Base-by-base conservation (phyloP, 2,113 vertebrate genomes). In the Calidris pygmaea region DNA sequence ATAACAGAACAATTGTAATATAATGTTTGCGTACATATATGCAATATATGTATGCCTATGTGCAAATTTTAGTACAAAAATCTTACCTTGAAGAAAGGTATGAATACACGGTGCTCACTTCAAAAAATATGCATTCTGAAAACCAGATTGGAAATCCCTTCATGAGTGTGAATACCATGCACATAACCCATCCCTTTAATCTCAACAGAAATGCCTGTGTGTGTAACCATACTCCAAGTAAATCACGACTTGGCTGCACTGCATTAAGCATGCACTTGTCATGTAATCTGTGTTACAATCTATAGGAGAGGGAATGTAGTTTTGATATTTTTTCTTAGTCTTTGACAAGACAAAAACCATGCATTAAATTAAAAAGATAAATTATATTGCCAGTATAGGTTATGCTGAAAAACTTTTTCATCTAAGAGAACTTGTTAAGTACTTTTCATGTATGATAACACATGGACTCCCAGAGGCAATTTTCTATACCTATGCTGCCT, bases 111-210 rank as follows among this genome's bases (percentile, higher is more conserved):
- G 20, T 56, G 2, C 7, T 68, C 3, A 58, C 7, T 52, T 74
- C 23, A 74, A 63, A 87, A 73, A 53, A 55, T 4, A 1, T 74
- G 34, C 4, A 37, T 7, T 37, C 11, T 72, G 7, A 21, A 71
- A 52, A 43, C 1, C 3, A 45, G 26, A 55, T 5, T 74, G 20
- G 5, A 70, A 80, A 41, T 34, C 3, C 3, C 4, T 56, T 77
- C 30, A 29, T 74, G 21, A 74, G 5, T 39, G 6, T 32, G 11
- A 65, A 37, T 72, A 32, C 12, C 23, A 50, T 0, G 0, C 20
- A 47, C 4, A 29, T 29, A 74, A 62, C 4, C 29, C 18, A 27
- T 55, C 15, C 9, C 22, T 11, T 27, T 74, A 50, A 45, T 70
- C 35, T 93, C 34, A 67, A 3, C 10, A 53, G 47, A 79, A 8